phyloP scores from a whole-genome alignment of 2,797 vertebrate genomes.

The Siniperca obscura region DNA sequence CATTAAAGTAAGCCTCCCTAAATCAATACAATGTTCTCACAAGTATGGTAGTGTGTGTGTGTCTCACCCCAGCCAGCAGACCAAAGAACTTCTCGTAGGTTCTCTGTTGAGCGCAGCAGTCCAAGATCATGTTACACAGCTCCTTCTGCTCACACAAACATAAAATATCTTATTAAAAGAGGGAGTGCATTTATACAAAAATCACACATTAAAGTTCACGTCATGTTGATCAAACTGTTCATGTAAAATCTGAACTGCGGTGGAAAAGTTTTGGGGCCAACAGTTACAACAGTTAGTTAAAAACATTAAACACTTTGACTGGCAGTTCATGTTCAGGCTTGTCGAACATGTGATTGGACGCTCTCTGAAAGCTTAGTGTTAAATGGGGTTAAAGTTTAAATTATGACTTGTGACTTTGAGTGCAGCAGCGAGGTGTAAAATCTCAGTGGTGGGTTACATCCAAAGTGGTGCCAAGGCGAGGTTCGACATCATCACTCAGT shows the following conservation, averaged over 20 bases:
- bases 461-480: neutral
- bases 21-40: neutral
- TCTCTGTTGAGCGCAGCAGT: slow-evolving; percentile 98
- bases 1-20: neutral
- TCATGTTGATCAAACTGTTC: no score
- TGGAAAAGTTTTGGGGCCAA: neutral
- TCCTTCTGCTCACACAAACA: slow-evolving; percentile 90
- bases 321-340: neutral
- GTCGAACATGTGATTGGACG: neutral
- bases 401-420: neutral
- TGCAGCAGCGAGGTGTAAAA: slow-evolving; percentile 2
- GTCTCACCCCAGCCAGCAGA: slow-evolving; percentile 95
- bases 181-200: neutral
- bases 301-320: no score
- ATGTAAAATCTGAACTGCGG: neutral
- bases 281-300: no score
- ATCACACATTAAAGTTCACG: neutral
- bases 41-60: slow-evolving; percentile 6
- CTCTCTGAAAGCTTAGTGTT: neutral
- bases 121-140: slow-evolving; percentile 99
- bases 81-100: slow-evolving; percentile 99
- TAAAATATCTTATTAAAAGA: neutral
- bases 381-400: neutral
- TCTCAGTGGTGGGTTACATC: neutral
- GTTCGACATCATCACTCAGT: neutral